Percentiles rank a stretch among this genome's conserved stretches.
Evolutionary conservation across 2,888 invertebrate genomes (phyloP).

Genomic region (Drosophila paramelanica): DNA sequence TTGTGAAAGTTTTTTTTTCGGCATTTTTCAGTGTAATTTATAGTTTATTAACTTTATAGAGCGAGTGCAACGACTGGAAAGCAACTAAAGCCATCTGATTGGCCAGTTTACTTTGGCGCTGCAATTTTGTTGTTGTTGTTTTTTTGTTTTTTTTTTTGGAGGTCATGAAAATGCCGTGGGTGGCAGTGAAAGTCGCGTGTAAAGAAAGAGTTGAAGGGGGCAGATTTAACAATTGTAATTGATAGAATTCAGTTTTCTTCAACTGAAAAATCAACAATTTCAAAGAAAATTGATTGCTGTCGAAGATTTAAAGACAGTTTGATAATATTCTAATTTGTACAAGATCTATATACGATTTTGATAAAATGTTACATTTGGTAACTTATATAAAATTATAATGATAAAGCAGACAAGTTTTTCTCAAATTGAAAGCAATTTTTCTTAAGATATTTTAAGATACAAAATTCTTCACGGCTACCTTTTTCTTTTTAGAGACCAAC

Average conservation of each 20-base stretch:
- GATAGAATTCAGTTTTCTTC: background rate
- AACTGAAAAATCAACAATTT: background rate
- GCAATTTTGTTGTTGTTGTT: slow-evolving; percentile 5
- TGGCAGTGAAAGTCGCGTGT: slow-evolving; percentile 70
- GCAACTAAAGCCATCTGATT: slow-evolving; percentile 39
- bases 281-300: background rate
- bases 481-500: too few relatives aligned
- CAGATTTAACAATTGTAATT: background rate
- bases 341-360: too few relatives aligned
- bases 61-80: slow-evolving; percentile 77
- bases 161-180: slow-evolving; percentile 74
- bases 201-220: background rate
- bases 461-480: too few relatives aligned
- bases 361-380: too few relatives aligned
- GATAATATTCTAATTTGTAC: too few relatives aligned
- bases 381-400: too few relatives aligned
- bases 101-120: slow-evolving; percentile 15
- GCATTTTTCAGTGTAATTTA: slow-evolving; percentile 72
- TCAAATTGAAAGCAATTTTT: too few relatives aligned
- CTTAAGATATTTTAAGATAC: too few relatives aligned
- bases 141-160: slow-evolving; percentile 53
- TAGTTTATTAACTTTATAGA: slow-evolving; percentile 79
- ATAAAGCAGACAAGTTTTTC: too few relatives aligned
- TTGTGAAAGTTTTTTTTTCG: slow-evolving; percentile 76
- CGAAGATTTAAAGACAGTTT: too few relatives aligned